Base-by-base conservation (phyloP, 2,797 vertebrate species). In the Micropoecilia bifurca region DNA sequence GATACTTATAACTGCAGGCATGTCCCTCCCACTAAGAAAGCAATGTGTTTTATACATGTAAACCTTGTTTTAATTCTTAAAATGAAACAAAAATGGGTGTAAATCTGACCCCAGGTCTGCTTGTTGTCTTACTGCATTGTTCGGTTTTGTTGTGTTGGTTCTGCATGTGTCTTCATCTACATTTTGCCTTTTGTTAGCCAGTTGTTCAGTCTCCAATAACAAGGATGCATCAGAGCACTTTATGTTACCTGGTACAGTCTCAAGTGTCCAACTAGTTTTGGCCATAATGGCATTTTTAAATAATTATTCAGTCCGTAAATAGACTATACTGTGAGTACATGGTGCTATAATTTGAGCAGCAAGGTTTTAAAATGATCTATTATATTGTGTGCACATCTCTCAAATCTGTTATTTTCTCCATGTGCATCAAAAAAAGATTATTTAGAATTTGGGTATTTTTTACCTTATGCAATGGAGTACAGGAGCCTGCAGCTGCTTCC, bases 81-180 rank as follows among this genome's bases (percentile, higher is more conserved):
- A 28, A 46, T 50, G 41, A 46, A 71, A 6, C 28, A 16, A 45
- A 47, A 75, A 59, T n/a, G 30, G 14, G 30, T 22, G 12, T 13
- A 25, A 20, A 2, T 89, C 88, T 91, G 90, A 48, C 81, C 90
- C 92, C 93, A 93, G 95, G 95, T 95, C 95, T 97, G 93, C 94
- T 94, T 95, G 78, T 85, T 81, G 77, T 80, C 78, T 85, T 76
- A 84, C 81, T 87, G 85, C 80, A 76, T 87, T 85, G 77, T 71
- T 76, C 45, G 71, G 85, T 92, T 87, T 89, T 91, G 80, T 90
- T 82, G 89, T 93, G 82, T 90, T 96, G 82, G 71, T 92, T 79
- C 83, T 91, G 93, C 94, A 93, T 92, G 92, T 91, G 88, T 82
- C 66, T 18, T 45, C 8, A 59, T 33, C 1, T 25, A 63, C 71